phyloP scores from a whole-genome alignment of 2,888 invertebrate genomes.

The Synergus itoensis region DNA sequence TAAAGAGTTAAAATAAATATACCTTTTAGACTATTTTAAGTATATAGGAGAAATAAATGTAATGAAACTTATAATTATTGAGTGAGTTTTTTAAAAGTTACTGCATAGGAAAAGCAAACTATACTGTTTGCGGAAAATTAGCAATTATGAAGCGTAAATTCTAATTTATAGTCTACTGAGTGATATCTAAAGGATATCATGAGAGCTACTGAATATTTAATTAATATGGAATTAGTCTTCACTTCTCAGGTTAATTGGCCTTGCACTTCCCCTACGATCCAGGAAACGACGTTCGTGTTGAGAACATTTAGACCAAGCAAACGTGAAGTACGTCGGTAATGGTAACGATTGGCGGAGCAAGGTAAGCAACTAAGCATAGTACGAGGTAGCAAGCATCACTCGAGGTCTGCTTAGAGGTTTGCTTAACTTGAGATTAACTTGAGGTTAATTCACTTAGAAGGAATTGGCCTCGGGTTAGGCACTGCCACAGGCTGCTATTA shows the following conservation, averaged over 20 bases:
- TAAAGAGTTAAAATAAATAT: too few relatives aligned
- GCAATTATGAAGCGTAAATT: not conserved
- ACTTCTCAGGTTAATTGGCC: conserved; percentile 38
- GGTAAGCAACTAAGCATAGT: conserved; percentile 53
- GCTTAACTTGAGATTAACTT: conserved; percentile 77
- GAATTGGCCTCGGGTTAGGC: conserved; percentile 68
- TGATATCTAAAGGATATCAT: conserved; percentile 9
- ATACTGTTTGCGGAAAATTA: not conserved
- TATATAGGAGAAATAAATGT: too few relatives aligned
- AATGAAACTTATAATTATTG: not conserved
- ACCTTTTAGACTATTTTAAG: too few relatives aligned
- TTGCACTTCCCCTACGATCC: not conserved
- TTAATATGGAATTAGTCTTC: conserved; percentile 39
- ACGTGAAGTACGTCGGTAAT: conserved; percentile 37
- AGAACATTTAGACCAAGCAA: conserved; percentile 38
- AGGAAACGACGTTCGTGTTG: conserved; percentile 37
- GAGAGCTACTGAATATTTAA: conserved; percentile 38
- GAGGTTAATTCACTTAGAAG: conserved; percentile 76
- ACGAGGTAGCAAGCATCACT: conserved; percentile 64
- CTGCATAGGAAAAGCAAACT: not conserved
- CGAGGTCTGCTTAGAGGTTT: conserved; percentile 73
- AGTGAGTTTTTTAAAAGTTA: not conserved
- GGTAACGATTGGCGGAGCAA: conserved; percentile 30
- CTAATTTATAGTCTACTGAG: conserved; percentile 21
- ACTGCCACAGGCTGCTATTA: conserved; percentile 74